Percentiles rank a stretch among this genome's conserved stretches.
These are phyloP conservation scores for Paramacrobiotus metropolitanus DNA, from an alignment of 1,140 invertebrate species.

Conservation along the genomic window DNA sequence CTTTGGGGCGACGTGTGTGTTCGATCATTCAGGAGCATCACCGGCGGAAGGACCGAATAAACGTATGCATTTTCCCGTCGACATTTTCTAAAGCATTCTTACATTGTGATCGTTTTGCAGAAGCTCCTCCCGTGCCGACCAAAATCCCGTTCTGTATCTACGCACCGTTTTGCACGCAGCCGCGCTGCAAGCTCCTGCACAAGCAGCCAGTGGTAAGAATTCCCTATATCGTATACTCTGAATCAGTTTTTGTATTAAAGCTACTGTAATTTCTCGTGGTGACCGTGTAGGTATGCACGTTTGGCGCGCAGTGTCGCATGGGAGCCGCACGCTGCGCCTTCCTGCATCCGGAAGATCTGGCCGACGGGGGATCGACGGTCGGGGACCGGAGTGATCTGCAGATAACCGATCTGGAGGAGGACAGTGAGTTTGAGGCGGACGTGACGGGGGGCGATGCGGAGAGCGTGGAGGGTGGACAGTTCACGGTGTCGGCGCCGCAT, in stretches of 20 bases:
- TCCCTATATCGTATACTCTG: too few relatives aligned
- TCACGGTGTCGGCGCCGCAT: too few relatives aligned
- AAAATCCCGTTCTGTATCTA: not conserved
- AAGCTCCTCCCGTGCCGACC: too few relatives aligned
- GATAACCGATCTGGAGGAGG: not conserved
- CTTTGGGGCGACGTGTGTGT: not conserved
- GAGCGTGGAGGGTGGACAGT: too few relatives aligned
- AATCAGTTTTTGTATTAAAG: not conserved
- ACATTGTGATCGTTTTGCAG: too few relatives aligned
- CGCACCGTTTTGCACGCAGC: not conserved
- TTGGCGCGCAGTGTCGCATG: not conserved
- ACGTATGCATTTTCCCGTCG: too few relatives aligned
- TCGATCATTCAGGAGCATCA: not conserved
- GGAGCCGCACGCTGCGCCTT: not conserved
- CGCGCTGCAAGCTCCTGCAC: not conserved
- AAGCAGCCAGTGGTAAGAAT: not conserved
- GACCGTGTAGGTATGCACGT: not conserved
- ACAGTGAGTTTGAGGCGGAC: not conserved
- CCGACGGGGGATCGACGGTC: not conserved
- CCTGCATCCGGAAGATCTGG: not conserved
- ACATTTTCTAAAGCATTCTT: too few relatives aligned
- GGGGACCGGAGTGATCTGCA: not conserved
- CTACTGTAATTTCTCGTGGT: not conserved
- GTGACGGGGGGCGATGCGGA: too few relatives aligned
- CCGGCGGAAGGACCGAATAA: too few relatives aligned